Percentiles rank a stretch among this genome's conserved stretches.
These are phyloP conservation scores for Hypselothyrea guttata DNA, from an alignment of 2,888 invertebrate species.

Conservation along the genomic window DNA sequence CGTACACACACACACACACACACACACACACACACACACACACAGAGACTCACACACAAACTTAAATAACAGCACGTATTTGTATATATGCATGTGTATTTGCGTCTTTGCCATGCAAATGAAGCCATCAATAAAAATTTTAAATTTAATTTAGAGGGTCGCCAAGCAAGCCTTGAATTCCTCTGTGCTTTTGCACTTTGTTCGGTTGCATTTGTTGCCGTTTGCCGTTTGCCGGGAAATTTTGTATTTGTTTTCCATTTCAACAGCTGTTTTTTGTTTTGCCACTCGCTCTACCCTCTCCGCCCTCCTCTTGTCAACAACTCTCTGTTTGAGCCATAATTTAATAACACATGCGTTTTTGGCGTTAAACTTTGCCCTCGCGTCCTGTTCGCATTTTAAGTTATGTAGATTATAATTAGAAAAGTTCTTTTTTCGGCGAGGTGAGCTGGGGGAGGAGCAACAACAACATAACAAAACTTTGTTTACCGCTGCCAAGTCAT, in stretches of 20 bases:
- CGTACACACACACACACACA: constrained; percentile 12
- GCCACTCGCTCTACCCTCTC: constrained; percentile 5
- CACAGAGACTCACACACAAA: constrained; percentile 8
- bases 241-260: constrained; percentile 60
- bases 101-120: constrained; percentile 55
- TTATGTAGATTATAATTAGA: constrained; percentile 78
- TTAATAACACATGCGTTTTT: constrained; percentile 69
- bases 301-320: too few relatives aligned
- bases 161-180: constrained; percentile 46
- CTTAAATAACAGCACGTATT: constrained; percentile 35
- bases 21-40: constrained; percentile 16
- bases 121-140: constrained; percentile 71
- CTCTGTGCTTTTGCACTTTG: constrained; percentile 48
- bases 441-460: constrained; percentile 1
- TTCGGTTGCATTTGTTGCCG: background rate
- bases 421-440: constrained; percentile 51
- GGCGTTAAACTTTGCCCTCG: constrained; percentile 66
- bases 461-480: constrained; percentile 30
- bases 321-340: constrained; percentile 48
- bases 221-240: constrained; percentile 34
- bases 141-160: constrained; percentile 49
- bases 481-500: constrained; percentile 61
- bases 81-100: constrained; percentile 6
- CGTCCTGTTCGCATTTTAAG: constrained; percentile 70
- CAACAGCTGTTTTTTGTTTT: constrained; percentile 62